Evolutionary conservation across 2,888 invertebrate genomes (phyloP).

Genomic region (Rotaria sp.): DNA sequence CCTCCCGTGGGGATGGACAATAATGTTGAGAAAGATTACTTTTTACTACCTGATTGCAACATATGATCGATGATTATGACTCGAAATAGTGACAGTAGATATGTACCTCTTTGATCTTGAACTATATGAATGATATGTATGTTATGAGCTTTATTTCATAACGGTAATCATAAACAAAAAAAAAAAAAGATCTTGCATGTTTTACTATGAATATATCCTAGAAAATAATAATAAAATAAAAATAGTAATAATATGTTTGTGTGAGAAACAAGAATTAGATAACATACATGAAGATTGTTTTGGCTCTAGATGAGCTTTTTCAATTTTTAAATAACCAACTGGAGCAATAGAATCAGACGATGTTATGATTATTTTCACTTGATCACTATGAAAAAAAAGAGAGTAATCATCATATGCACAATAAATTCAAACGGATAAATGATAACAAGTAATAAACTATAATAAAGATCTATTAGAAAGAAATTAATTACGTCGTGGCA

Average conservation of each 20-base stretch:
- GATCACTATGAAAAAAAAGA: conserved; percentile 45
- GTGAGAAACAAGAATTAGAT: neutral
- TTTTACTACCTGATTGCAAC: neutral
- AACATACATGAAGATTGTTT: neutral
- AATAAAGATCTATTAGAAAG: no score
- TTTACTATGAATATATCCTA: neutral
- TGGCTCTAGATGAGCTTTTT: conserved; percentile 44
- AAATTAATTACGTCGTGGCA: no score
- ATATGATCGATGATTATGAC: conserved; percentile 10
- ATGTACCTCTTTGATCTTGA: neutral
- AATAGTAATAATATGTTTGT: neutral
- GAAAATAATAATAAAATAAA: neutral
- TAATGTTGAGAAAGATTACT: neutral
- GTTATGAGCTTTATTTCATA: neutral
- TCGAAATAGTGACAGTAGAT: neutral
- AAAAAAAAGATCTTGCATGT: neutral
- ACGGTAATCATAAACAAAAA: neutral
- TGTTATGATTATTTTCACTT: conserved; percentile 74
- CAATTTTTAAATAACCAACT: conserved; percentile 83
- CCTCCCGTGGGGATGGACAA: neutral
- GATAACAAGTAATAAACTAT: no score
- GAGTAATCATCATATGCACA: neutral
- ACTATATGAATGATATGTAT: neutral
- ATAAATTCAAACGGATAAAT: neutral
- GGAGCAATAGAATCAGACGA: conserved; percentile 85